Base-by-base conservation (phyloP, 2,113 vertebrate genomes). In the Penelope pileata region DNA sequence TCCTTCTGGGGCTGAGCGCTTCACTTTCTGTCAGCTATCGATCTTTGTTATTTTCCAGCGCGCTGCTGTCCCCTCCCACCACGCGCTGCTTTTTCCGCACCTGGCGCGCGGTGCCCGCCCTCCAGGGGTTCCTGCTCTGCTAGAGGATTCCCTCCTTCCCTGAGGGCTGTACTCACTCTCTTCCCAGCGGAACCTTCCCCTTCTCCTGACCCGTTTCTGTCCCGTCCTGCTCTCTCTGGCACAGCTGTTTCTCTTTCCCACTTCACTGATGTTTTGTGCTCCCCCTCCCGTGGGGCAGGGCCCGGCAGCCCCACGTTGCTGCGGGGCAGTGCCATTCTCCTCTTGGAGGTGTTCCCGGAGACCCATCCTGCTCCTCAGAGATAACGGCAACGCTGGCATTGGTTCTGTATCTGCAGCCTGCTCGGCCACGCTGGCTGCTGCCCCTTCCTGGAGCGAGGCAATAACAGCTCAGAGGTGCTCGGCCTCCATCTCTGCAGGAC, bases 121-220 rank as follows among this genome's bases (percentile, higher is more conserved):
- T 91, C 5, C 8, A 48, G 90, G 68, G 78, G 51, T 34, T 94
- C 70, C 1, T 53, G 5, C 9, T 27, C 59, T 95, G 95, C 88
- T 85, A 91, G 89, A 84, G 81, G 73, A 91, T 95, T 94, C 85
- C 87, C 83, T 83, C 26, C 42, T 78, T 73, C 80, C 79, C 88
- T 82, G 22, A 56, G 21, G 69, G 29, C 30, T 60, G 18, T 47
- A 10, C 63, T 43, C 12, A 17, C 14, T 68, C 53, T 54, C 53
- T 2, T 19, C 53, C 53, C 17, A 4, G 30, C 32, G 53, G 16
- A 18, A 29, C 53, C 32, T 32, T 56, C 53, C 29, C 53, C 17
- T 19, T 56, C 19, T 30, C 16, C 38, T 9, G 23, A 19, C 6
- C 2, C 12, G 9, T 34, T 54, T 27, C 32, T 19, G 18, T n/a